Evolutionary conservation across 2,888 invertebrate genomes (phyloP).

Genomic region (Parthenolecanium corni): DNA sequence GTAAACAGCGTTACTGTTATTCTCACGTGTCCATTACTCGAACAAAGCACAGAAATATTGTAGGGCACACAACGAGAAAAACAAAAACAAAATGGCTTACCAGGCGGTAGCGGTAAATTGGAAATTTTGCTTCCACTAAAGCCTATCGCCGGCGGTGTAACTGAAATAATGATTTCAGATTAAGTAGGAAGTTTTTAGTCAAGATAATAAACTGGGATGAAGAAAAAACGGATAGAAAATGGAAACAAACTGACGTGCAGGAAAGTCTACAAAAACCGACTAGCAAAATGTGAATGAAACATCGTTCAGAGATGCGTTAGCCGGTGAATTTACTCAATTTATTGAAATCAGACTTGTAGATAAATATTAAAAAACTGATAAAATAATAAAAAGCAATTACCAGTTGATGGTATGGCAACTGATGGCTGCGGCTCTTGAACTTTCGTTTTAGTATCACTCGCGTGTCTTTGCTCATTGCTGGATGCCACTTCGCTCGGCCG

Average conservation of each 20-base stretch:
- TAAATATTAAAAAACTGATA: neutral
- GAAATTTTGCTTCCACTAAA: conserved; percentile 11
- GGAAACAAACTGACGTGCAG: neutral
- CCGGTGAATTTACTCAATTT: neutral
- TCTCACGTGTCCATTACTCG: too few relatives aligned
- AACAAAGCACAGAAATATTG: neutral
- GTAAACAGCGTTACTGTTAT: neutral
- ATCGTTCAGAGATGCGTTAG: neutral
- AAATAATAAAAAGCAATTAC: conserved; percentile 4
- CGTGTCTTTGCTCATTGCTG: neutral
- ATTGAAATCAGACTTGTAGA: too few relatives aligned
- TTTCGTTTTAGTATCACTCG: neutral
- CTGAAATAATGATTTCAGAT: neutral
- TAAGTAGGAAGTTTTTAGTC: too few relatives aligned
- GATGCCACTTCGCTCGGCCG: neutral
- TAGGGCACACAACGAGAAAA: neutral
- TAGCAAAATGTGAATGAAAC: neutral
- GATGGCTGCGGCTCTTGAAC: conserved; percentile 7
- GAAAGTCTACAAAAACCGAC: neutral
- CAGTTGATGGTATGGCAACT: neutral
- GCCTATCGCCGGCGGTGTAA: neutral
- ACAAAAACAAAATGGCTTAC: neutral
- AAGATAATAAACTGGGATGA: neutral
- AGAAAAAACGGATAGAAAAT: neutral
- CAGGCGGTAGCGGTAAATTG: conserved; percentile 19